A percentile compares a stretch with the other conserved stretches of the same genome.
Evolutionary conservation across 2,797 vertebrate species (phyloP).

Genomic region (Danio albolineatus): DNA sequence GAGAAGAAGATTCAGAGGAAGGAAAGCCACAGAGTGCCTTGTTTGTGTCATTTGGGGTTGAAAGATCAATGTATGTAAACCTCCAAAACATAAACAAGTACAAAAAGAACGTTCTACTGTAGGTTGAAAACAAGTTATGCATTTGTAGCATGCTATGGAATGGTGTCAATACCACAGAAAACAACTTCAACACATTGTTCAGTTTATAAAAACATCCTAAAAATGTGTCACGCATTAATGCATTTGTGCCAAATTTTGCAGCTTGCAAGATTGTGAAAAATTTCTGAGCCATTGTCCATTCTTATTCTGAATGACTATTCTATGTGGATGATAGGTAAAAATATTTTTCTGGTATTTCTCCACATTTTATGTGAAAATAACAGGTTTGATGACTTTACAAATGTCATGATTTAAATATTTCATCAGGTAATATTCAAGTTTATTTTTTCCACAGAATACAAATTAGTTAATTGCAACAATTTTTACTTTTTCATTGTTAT

Average conservation of each 20-base stretch:
- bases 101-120: background rate
- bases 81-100: background rate
- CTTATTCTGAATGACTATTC: background rate
- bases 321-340: background rate
- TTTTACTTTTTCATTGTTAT: no score
- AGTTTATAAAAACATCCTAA: background rate
- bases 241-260: background rate
- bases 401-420: no score
- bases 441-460: no score
- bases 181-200: background rate
- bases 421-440: no score
- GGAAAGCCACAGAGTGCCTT: slow-evolving; percentile 32
- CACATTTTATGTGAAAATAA: background rate
- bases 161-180: background rate
- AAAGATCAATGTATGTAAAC: slow-evolving; percentile 40
- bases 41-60: slow-evolving; percentile 24
- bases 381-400: background rate
- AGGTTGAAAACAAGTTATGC: background rate
- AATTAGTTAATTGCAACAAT: no score
- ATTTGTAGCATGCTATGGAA: background rate
- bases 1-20: slow-evolving; percentile 42
- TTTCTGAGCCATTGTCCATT: background rate
- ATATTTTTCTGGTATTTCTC: background rate
- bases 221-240: background rate
- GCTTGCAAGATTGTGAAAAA: background rate